Evolutionary conservation across 2,888 invertebrate genomes (phyloP).

Genomic region (Nebria brevicollis): DNA sequence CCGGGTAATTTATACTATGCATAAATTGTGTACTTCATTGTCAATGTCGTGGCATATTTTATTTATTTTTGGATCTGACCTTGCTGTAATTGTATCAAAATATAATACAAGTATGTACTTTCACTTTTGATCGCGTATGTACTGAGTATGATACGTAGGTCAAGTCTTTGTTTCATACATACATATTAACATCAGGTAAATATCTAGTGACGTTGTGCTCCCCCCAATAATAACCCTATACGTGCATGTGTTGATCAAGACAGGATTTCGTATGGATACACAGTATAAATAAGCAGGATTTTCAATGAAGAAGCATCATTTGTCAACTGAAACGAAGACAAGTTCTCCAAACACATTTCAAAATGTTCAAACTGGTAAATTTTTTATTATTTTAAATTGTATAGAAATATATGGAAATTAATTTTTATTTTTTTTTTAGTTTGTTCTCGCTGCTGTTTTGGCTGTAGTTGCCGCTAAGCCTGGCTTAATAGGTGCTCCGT

Average conservation of each 20-base stretch:
- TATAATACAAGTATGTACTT: too few relatives aligned
- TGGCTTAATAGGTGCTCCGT: conserved; percentile 55
- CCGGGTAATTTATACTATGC: not conserved
- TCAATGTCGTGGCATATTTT: not conserved
- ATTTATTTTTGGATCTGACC: not conserved
- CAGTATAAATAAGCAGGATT: conserved; percentile 28
- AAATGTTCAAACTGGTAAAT: conserved; percentile 44
- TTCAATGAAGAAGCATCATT: conserved; percentile 26
- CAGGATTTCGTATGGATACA: conserved; percentile 8
- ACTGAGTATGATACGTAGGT: not conserved
- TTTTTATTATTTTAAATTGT: not conserved
- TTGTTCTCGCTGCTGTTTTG: conserved; percentile 64
- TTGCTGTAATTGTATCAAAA: not conserved
- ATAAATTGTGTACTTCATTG: not conserved
- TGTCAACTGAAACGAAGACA: conserved; percentile 33
- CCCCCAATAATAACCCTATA: not conserved
- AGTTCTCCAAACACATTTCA: conserved; percentile 32
- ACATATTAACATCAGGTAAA: conserved; percentile 21
- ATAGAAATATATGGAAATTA: not conserved
- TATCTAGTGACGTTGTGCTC: not conserved
- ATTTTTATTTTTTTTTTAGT: conserved; percentile 58
- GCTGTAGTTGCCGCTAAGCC: conserved; percentile 66
- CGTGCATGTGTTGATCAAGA: not conserved
- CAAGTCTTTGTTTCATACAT: conserved; percentile 10
- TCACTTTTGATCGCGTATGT: not conserved